Evolutionary conservation across 1,140 invertebrate genomes (phyloP).

Genomic region (Drosophila ohnishii): DNA sequence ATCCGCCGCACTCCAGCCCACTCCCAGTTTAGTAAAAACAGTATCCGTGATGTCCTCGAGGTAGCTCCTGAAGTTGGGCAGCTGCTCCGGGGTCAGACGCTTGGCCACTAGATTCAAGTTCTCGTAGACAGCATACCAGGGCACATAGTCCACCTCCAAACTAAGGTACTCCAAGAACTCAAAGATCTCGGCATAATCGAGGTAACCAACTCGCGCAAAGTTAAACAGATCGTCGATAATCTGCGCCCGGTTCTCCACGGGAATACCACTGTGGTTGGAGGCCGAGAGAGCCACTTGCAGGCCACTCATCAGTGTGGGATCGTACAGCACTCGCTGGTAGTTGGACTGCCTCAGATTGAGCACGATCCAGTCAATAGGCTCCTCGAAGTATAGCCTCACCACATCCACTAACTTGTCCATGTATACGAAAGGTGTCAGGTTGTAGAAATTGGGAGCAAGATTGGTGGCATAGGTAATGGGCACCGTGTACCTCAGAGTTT

Average conservation of each 20-base stretch:
- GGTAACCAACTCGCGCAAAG: constrained; percentile 85
- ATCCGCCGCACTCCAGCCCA: constrained; percentile 29
- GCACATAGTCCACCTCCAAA: constrained; percentile 84
- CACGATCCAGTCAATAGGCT: constrained; percentile 81
- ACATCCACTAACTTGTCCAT: constrained; percentile 79
- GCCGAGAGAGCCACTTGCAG: constrained; percentile 82
- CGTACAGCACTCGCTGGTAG: constrained; percentile 87
- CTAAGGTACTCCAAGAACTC: constrained; percentile 84
- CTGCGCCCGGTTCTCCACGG: constrained; percentile 89
- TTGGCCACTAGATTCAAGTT: constrained; percentile 42
- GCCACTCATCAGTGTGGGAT: constrained; percentile 84
- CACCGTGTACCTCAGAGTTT: constrained; percentile 85
- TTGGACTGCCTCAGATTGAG: constrained; percentile 84
- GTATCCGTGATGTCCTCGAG: constrained; percentile 38
- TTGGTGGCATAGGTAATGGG: constrained; percentile 86
- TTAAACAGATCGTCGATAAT: constrained; percentile 90
- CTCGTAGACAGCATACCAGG: constrained; percentile 84
- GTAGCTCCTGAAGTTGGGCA: constrained; percentile 54
- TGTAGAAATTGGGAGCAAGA: constrained; percentile 83
- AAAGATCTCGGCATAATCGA: constrained; percentile 84
- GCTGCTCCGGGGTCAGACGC: constrained; percentile 42
- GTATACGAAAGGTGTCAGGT: constrained; percentile 84
- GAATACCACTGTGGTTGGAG: constrained; percentile 84
- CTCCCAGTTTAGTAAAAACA: constrained; percentile 54
- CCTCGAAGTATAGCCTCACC: constrained; percentile 48